Conservation (phyloP, 2,113 vertebrate species). For the Protobothrops mucrosquamatus region DNA sequence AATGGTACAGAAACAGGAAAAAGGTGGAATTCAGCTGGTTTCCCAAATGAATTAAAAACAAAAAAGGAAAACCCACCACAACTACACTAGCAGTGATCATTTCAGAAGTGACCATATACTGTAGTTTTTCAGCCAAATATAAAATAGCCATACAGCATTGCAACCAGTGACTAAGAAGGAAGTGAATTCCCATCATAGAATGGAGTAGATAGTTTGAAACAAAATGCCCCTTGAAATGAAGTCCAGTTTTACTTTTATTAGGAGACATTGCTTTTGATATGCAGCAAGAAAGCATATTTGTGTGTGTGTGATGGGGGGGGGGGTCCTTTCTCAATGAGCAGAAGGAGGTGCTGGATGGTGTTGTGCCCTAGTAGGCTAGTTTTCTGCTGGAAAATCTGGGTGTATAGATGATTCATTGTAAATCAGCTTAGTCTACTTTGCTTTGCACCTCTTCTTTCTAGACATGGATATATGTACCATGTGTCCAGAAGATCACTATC, state of each 20-base stretch:
- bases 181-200: background rate
- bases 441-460: background rate
- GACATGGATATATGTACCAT: background rate
- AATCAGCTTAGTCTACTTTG: background rate
- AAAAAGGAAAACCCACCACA: background rate
- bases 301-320: background rate
- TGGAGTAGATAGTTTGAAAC: background rate
- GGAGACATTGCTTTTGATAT: too few relatives aligned
- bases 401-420: background rate
- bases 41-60: background rate
- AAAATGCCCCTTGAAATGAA: background rate
- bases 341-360: background rate
- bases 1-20: background rate
- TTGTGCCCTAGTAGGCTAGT: background rate
- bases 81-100: background rate
- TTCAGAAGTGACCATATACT: background rate
- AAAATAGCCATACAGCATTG: background rate
- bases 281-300: too few relatives aligned
- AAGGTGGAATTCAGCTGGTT: background rate
- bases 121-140: background rate
- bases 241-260: background rate
- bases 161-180: background rate
- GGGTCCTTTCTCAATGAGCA: background rate
- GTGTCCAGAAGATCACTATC: background rate
- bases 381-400: background rate